Base-by-base conservation (phyloP, 2,888 invertebrate species). In the Phaonia tiefii region DNA sequence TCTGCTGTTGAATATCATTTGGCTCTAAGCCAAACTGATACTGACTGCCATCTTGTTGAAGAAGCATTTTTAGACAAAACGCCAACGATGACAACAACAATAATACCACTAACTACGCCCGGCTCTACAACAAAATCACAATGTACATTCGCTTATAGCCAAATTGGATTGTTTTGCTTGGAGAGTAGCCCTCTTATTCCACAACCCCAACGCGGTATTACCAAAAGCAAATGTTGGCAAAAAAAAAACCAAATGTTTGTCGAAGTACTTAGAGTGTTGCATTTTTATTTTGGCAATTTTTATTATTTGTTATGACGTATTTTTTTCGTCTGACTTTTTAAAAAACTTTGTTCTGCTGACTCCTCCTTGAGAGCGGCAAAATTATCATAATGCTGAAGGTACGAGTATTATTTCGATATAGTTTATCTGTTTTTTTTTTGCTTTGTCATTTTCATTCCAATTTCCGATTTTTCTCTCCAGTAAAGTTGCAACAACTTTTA, bases 11-110 rank as follows among this genome's bases (percentile, higher is more conserved):
- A 76, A 74, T 49, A 71, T 66, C 13, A 69, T 46, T 77, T 82
- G 79, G 82, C 79, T 25, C 37, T 60, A 15, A 22, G 70, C 79
- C 82, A 81, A 74, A n/a, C 78, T 75, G 51, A 72, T 72, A 56
- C 81, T 75, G 81, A 31, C 78, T 81, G 81, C 81, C 81, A 81
- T 81, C 78, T 78, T 81, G 81, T 78, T 81, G 78, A 78, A 81
- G 78, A 56, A 81, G 81, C 75, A 78, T 78, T 78, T 63, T 81
- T 75, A 72, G 67, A 75, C 44, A 71, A n/a, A n/a, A 80, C 75
- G 63, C 26, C 73, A 70, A 77, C 73, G 73, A 80, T 56, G 31
- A 13, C 15, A 31, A 31, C 31, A 31, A 8, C 31, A 8, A 31
- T 8, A 8, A 8, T 8, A 31, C 15, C 46, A 11, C 54, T 25